Evolutionary conservation across 2,888 invertebrate species (phyloP), one percentile per base, ranked within the genome.

Genomic region (Pachydiplax longipennis): DNA sequence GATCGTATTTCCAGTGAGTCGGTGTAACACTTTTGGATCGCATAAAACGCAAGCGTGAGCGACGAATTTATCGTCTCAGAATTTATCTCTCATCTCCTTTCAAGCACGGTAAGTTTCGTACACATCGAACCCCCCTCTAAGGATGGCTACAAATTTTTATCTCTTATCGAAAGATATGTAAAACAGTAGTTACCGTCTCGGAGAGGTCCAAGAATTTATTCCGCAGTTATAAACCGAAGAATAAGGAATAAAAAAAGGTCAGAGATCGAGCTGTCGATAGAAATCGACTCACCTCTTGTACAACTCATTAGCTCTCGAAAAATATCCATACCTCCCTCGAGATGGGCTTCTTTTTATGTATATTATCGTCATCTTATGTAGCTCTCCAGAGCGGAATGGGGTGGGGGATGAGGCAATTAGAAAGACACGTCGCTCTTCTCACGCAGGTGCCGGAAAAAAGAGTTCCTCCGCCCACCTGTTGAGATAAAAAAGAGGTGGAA

Each of bases 171-270:
- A 40, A 58, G 37, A 87, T 87, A 87, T 61, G 61, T 37, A 87
- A 53, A 87, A 87, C 87, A 61, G 87, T 61, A 87, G 87, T 87
- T 87, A 87, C n/a, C 87, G 87, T 65, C 58, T 87, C 61, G 58
- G 58, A 87, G 58, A 40, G n/a, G 37, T 6, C 44, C 53, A 35
- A 83, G 53, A 61, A 87, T 87, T 61, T 61, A 87, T 87, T 61
- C 87, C 58, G 37, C 18, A 58, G 87, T 87, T 37, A 87, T 65
- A 61, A 73, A 18, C 87, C 58, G 61, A 40, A 65, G 87, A 87
- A 61, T 37, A 15, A 61, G 22, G 37, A 58, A 61, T 61, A 37
- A 83, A 65, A 65, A 73, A 25, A 31, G 22, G 53, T 15, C n/a
- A n/a, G 2, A 53, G 53, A 53, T 53, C 53, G 53, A 53, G 53